Evolutionary conservation across 2,888 invertebrate species (phyloP), one percentile per base, ranked within the genome.

Genomic region (Trilocha varians): DNA sequence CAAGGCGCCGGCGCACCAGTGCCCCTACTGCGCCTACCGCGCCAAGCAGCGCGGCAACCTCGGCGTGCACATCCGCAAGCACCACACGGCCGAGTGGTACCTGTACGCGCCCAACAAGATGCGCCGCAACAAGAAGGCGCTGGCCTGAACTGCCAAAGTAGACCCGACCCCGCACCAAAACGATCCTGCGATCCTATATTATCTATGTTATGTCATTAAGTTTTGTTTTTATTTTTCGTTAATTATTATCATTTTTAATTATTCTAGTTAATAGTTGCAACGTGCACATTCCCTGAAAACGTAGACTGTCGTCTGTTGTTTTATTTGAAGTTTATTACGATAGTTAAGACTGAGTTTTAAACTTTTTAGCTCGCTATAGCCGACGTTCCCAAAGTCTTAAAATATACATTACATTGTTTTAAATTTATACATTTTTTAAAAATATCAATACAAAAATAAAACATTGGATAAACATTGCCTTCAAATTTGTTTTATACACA

Each of bases 1-100:
- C 50, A 94, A 94, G 70, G 91, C 93, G 50, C 94, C 94, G 0
- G 88, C 91, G 48, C 93, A 93, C 78, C 91, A 93, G 49, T 94
- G 94, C 62, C 92, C 93, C 9, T 89, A 91, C 68, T 94, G 93
- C 78, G 87, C 90, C 15, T 93, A 93, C 82, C 88, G 89, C 60
- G 93, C 94, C 48, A 92, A 94, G 64, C 94, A 94, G 70, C 88
- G 93, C 40, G 93, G 94, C 55, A 94, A 94, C 79, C 87, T 94
- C 16, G 92, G 93, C 55, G 93, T 93, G 14, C 94, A 94, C 72
- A 91, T 92, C 54, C 88, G 93, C 53, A 92, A 93, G 67, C 93
- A 93, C 85, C 93, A 93, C 87, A 77, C 82, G 68, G 58, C 69
- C 55, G 82, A 86, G 79, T 87, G 87, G 87, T 77, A 65, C 67